These are phyloP conservation scores for Hylaeus anthracinus DNA, from an alignment of 1,140 invertebrate species.

Conservation along the genomic window DNA sequence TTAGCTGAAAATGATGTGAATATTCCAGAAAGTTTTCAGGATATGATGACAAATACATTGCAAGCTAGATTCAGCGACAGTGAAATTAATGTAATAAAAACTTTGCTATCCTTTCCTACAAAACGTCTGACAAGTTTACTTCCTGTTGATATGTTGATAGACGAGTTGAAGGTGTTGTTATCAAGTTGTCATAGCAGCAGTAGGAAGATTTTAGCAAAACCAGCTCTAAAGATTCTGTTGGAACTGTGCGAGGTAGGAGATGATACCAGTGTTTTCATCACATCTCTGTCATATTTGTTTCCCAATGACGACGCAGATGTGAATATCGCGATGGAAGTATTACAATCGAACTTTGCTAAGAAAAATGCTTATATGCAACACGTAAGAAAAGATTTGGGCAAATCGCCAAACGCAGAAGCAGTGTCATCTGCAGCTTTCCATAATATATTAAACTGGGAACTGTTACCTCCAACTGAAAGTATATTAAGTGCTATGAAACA, in stretches of 20 bases:
- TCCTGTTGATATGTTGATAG: conserved; percentile 64
- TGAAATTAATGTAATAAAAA: conserved; percentile 68
- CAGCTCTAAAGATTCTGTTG: conserved; percentile 74
- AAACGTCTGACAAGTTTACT: conserved; percentile 68
- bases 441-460: conserved; percentile 70
- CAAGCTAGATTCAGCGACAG: conserved; percentile 72
- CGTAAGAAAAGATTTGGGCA: conserved; percentile 72
- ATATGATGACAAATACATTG: conserved; percentile 68
- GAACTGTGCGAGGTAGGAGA: conserved; percentile 69
- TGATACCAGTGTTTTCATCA: conserved; percentile 76
- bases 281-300: conserved; percentile 83
- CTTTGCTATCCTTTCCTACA: conserved; percentile 68
- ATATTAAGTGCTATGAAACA: conserved; percentile 72
- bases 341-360: conserved; percentile 79
- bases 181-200: conserved; percentile 68
- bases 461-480: conserved; percentile 68
- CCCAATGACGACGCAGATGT: conserved; percentile 80
- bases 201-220: conserved; percentile 64
- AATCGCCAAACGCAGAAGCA: conserved; percentile 68
- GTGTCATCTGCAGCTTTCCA: conserved; percentile 73
- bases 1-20: conserved; percentile 59
- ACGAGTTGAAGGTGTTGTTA: conserved; percentile 71
- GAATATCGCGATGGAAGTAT: conserved; percentile 78
- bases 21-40: conserved; percentile 67
- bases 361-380: conserved; percentile 75